phyloP scores from a whole-genome alignment of 2,888 invertebrate species.

The Leptopilina drosophilae region DNA sequence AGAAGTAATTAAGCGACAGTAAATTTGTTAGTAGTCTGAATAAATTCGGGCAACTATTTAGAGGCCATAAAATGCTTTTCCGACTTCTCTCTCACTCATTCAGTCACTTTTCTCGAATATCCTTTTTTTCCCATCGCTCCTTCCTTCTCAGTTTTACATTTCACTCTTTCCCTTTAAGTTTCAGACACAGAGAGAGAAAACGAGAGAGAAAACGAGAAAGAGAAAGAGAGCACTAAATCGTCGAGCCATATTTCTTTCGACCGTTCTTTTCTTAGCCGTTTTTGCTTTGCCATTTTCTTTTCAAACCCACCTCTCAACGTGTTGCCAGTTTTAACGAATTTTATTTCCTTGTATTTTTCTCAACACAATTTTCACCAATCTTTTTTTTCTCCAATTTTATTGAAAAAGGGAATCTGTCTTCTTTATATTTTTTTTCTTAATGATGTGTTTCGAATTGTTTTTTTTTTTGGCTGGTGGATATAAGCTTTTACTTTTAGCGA shows the following conservation, averaged over 20 bases:
- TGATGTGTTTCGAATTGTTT: not conserved
- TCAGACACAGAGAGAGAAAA: not conserved
- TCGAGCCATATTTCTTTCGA: constrained; percentile 31
- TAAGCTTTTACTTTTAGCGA: not conserved
- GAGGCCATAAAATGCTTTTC: constrained; percentile 36
- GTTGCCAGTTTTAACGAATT: constrained; percentile 33
- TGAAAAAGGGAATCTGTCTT: not conserved
- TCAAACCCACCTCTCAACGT: not conserved
- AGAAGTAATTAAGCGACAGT: constrained; percentile 35
- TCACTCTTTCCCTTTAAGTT: constrained; percentile 4
- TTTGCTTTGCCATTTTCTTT: constrained; percentile 26
- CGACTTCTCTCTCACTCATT: not conserved
- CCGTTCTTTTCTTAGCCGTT: constrained; percentile 18
- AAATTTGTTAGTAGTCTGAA: constrained; percentile 21
- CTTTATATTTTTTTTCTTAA: not conserved
- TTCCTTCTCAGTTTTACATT: constrained; percentile 3
- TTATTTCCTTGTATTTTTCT: constrained; percentile 10
- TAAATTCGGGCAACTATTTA: constrained; percentile 39
- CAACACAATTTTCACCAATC: not conserved
- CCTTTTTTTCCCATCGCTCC: not conserved
- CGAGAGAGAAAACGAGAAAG: no score
- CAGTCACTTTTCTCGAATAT: not conserved
- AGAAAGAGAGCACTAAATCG: constrained; percentile 6
- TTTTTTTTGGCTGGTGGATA: not conserved
- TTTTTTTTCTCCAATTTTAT: not conserved